These are phyloP conservation scores for Eulemur albifrons DNA, from an alignment of 2,797 vertebrate species.

Conservation along the genomic window DNA sequence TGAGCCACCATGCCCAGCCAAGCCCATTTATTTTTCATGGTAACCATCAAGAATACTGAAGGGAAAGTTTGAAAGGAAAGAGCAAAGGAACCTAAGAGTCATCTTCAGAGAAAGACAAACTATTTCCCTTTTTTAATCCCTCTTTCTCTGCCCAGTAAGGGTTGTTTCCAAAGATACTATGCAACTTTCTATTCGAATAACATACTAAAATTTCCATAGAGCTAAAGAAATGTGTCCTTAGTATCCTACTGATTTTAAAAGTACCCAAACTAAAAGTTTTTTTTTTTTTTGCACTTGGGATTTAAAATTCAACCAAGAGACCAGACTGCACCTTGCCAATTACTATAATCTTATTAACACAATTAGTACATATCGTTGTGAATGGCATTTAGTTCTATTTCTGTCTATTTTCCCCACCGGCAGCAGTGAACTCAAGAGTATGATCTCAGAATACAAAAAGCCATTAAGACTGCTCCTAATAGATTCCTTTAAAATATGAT, in stretches of 20 bases:
- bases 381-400: constrained; percentile 65
- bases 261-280: not conserved
- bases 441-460: constrained; percentile 73
- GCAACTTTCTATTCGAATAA: constrained; percentile 12
- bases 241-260: constrained; percentile 39
- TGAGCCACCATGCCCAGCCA: too few species aligned
- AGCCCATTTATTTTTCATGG: constrained; percentile 68
- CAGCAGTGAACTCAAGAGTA: constrained; percentile 73
- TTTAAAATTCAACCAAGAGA: constrained; percentile 56
- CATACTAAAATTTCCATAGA: not conserved
- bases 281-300: constrained; percentile 10
- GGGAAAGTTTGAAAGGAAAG: not conserved
- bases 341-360: constrained; percentile 49
- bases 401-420: constrained; percentile 19
- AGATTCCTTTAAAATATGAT: constrained; percentile 81
- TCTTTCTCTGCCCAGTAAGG: not conserved
- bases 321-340: not conserved
- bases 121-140: not conserved
- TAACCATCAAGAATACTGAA: constrained; percentile 63
- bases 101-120: not conserved
- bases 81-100: not conserved
- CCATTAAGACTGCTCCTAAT: constrained; percentile 70
- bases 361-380: constrained; percentile 9
- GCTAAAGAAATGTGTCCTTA: not conserved
- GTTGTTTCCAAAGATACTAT: not conserved